Base-by-base conservation (phyloP, 2,797 vertebrate genomes). In the Galago senegalensis region DNA sequence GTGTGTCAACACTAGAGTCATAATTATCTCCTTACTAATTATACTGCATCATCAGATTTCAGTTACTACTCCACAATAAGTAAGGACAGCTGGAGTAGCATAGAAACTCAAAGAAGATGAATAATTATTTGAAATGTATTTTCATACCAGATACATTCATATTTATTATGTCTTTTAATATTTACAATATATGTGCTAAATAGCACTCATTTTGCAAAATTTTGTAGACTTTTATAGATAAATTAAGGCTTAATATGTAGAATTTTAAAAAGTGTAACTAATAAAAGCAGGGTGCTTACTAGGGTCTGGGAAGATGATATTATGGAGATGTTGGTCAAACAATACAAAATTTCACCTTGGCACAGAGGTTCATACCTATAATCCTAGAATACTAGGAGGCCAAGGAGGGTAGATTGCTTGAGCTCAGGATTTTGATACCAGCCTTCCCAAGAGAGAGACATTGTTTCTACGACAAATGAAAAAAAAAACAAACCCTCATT, bases 101-200 rank as follows among this genome's bases (percentile, higher is more conserved):
- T 0, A 87, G 87, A 96, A 89, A 11, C 37, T 37, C 18, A 67
- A 90, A 29, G 7, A 83, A 97, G 87, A 88, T 53, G n/a, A 79
- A 76, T 25, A 67, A 81, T 49, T 73, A 83, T 43, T 63, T 70
- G 34, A 58, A 95, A 73, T 89, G 17, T 88, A 69, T 37, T 93
- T 87, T 69, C 79, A 80, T 81, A 25, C n/a, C 7, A 89, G 27
- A 27, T 86, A 63, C 17, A 49, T 72, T 84, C 13, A 69, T 89
- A 58, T 81, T 81, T 88, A 40, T 81, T 72, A 17, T 76, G 34
- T 92, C 14, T 91, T 93, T 93, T 79, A 72, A 58, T 79, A 7
- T 75, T 91, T 34, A 63, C 6, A 87, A 49, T 34, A 89, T 81
- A 6, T 87, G 72, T 83, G 25, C 46, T 37, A 83, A 69, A 83